Conservation (phyloP, 2,113 vertebrate species). For the Columba janthina region DNA sequence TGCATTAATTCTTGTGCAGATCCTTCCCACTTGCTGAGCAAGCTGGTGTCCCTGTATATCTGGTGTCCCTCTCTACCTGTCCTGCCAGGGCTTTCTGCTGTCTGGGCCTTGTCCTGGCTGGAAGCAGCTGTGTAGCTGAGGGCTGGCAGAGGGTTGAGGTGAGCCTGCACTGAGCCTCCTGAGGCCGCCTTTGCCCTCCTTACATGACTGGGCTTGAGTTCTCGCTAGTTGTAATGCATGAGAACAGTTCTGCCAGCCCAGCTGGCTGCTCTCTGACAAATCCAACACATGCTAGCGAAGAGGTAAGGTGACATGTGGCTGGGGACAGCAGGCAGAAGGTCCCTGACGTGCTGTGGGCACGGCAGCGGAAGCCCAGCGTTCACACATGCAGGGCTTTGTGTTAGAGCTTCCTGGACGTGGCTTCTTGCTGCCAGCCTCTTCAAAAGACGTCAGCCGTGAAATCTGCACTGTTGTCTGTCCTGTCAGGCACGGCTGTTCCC, state of each 20-base stretch:
- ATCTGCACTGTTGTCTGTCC: neutral
- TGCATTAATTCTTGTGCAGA: fast-evolving
- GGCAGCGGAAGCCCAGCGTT: neutral
- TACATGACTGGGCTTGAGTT: neutral
- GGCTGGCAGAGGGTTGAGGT: neutral
- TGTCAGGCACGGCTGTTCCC: neutral
- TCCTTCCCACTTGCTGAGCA: neutral
- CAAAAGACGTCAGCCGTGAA: neutral
- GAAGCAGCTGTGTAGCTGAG: neutral
- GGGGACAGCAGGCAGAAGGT: neutral
- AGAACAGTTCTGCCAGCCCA: too few species aligned
- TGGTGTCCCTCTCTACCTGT: neutral
- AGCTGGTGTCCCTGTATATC: neutral
- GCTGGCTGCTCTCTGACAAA: neutral
- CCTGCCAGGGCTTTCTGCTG: neutral
- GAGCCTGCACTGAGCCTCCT: neutral
- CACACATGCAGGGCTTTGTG: neutral
- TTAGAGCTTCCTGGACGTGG: neutral
- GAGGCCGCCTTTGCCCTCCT: neutral
- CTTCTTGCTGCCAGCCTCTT: neutral
- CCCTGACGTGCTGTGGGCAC: fast-evolving
- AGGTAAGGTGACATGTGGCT: neutral
- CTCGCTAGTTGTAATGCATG: fast-evolving
- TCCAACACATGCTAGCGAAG: fast-evolving
- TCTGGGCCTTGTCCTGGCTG: neutral